Evolutionary conservation across 2,888 invertebrate species (phyloP).

Genomic region (Hoplodrina ambigua): DNA sequence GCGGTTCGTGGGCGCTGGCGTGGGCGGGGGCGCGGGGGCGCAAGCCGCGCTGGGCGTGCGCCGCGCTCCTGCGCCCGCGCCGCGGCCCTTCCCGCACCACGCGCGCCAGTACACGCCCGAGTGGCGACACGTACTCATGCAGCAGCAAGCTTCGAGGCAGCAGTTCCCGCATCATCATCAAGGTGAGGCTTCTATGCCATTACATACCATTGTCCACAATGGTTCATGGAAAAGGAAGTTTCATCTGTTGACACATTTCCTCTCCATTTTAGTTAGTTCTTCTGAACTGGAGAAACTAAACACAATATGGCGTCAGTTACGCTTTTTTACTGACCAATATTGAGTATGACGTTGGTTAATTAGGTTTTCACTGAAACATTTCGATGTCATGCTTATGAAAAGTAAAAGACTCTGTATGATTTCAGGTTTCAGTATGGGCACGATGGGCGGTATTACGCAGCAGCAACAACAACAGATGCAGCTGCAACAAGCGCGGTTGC

Average conservation of each 20-base stretch:
- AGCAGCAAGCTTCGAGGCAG: conserved; percentile 87
- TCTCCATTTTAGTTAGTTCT: no score
- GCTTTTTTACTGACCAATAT: background rate
- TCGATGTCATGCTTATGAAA: background rate
- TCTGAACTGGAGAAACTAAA: no score
- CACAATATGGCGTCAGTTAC: no score
- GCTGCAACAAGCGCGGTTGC: conserved; percentile 88
- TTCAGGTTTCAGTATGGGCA: conserved; percentile 79
- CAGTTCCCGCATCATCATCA: conserved; percentile 88
- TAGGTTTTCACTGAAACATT: no score
- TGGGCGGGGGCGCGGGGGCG: conserved; percentile 67
- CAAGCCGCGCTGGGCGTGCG: conserved; percentile 67
- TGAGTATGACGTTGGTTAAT: background rate
- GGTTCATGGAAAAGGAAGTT: background rate
- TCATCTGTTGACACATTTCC: no score
- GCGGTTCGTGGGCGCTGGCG: conserved; percentile 85
- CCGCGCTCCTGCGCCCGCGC: conserved; percentile 72
- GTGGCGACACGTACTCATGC: conserved; percentile 91
- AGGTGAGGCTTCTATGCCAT: conserved; percentile 68
- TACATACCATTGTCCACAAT: background rate
- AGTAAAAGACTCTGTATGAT: background rate
- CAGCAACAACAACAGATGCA: conserved; percentile 91
- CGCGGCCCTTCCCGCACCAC: conserved; percentile 78
- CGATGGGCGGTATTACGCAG: conserved; percentile 81
- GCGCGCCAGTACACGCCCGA: conserved; percentile 86